phyloP scores from a whole-genome alignment of 1,140 invertebrate genomes.

The Lanistes nyassanus region DNA sequence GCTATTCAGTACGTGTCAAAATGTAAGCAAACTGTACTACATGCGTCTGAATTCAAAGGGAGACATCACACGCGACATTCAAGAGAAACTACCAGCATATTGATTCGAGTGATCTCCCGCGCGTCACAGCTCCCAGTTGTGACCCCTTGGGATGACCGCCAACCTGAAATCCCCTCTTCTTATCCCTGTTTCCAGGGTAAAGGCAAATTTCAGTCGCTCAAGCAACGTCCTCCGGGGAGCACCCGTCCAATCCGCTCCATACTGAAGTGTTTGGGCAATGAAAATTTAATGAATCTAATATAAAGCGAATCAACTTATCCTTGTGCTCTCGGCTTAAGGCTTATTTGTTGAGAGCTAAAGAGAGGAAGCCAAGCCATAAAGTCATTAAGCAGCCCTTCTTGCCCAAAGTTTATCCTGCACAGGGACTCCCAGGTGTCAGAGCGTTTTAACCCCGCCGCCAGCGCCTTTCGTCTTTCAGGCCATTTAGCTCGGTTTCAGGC shows the following conservation, averaged over 20 bases:
- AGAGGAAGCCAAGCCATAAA: slow-evolving; percentile 31
- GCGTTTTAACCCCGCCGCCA: slow-evolving; percentile 21
- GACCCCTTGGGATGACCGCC: slow-evolving; percentile 23
- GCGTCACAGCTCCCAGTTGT: slow-evolving; percentile 9
- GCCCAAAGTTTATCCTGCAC: slow-evolving; percentile 14
- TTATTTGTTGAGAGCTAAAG: slow-evolving; percentile 29
- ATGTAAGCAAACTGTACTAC: too few species aligned
- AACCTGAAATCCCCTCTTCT: slow-evolving; percentile 17
- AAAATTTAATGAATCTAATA: slow-evolving; percentile 38
- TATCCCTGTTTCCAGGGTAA: slow-evolving; percentile 20
- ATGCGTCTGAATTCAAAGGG: too few species aligned
- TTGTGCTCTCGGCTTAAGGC: slow-evolving; percentile 24
- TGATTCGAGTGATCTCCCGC: slow-evolving; percentile 24
- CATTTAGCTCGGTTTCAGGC: slow-evolving; percentile 22
- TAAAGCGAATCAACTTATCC: slow-evolving; percentile 38
- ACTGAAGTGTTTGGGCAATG: slow-evolving; percentile 33
- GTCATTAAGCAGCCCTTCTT: slow-evolving; percentile 27
- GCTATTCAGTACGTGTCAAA: too few species aligned
- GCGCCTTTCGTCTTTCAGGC: not conserved
- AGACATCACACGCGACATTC: not conserved
- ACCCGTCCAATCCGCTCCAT: slow-evolving; percentile 32
- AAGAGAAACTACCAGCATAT: slow-evolving; percentile 3
- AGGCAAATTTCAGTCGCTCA: slow-evolving; percentile 24
- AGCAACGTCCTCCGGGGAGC: not conserved
- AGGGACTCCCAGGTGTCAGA: slow-evolving; percentile 23